Percentiles rank a stretch among this genome's conserved stretches.
phyloP scores from a whole-genome alignment of 2,113 vertebrate genomes.

The Rhadina sibilatrix region DNA sequence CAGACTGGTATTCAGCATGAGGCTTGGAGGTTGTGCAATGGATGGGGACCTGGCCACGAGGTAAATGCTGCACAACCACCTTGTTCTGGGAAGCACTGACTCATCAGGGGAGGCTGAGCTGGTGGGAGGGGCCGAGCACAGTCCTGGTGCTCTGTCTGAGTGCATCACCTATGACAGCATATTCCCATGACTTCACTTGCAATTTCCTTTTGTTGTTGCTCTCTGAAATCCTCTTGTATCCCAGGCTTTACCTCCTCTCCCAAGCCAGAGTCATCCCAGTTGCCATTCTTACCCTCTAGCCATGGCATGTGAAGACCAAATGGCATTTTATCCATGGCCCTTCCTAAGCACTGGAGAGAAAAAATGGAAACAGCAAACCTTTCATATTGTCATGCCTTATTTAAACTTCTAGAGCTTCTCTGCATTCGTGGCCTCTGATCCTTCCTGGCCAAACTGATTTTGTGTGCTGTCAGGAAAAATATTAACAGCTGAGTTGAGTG shows the following conservation, averaged over 20 bases:
- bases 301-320: fast-evolving
- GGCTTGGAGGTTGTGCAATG: neutral
- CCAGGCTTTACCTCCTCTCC: neutral
- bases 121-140: fast-evolving
- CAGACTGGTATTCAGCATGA: neutral
- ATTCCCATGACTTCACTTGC: neutral
- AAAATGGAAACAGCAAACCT: neutral
- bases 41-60: neutral
- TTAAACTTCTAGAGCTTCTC: neutral
- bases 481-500: neutral
- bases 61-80: neutral
- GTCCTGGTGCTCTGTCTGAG: fast-evolving
- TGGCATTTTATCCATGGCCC: neutral
- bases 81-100: neutral
- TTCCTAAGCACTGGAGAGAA: neutral
- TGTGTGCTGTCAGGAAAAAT: neutral
- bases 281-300: neutral
- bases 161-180: fast-evolving
- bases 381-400: neutral
- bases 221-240: neutral
- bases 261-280: neutral
- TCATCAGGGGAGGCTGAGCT: neutral
- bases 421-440: neutral
- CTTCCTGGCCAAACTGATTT: neutral
- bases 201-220: constrained; percentile 2